Evolutionary conservation across 2,797 vertebrate genomes (phyloP).

Genomic region (Eupleurogrammus muticus): DNA sequence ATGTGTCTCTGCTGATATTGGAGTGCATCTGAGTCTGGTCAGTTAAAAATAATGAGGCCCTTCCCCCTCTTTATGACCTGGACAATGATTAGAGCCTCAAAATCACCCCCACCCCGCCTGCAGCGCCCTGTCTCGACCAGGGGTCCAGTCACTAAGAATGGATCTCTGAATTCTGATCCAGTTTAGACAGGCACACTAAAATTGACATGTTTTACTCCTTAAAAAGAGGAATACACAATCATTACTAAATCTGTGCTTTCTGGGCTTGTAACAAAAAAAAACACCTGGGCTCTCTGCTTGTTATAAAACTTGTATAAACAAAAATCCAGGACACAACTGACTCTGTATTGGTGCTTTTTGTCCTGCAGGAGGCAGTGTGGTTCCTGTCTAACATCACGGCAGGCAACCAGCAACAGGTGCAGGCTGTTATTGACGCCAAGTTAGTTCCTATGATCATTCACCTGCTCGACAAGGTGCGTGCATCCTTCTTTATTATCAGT

Average conservation of each 20-base stretch:
- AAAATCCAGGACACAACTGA: background rate
- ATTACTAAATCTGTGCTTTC: background rate
- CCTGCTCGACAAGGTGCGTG: conserved; percentile 95
- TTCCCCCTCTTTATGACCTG: conserved; percentile 70
- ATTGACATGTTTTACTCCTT: background rate
- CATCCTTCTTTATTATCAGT: background rate
- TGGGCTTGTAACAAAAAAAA: background rate
- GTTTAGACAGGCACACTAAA: background rate
- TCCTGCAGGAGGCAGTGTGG: conserved; percentile 97
- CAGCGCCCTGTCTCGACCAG: conserved; percentile 82
- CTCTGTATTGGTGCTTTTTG: conserved; percentile 44
- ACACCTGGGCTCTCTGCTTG: background rate
- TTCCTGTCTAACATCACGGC: conserved; percentile 99
- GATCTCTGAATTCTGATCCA: conserved; percentile 84
- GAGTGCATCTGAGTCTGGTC: conserved; percentile 98
- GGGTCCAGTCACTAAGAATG: conserved; percentile 53
- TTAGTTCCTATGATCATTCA: conserved; percentile 99
- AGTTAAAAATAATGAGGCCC: conserved; percentile 73
- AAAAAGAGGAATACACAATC: background rate
- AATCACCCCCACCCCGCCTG: conserved; percentile 77
- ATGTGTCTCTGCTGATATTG: conserved; percentile 86
- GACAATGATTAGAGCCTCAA: conserved; percentile 92
- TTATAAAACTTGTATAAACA: background rate
- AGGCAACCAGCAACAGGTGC: conserved; percentile 99
- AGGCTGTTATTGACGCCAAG: conserved; percentile 98